Evolutionary conservation across 2,797 vertebrate genomes (phyloP), one percentile per base, ranked within the genome.

Genomic region (Nothura maculosa): DNA sequence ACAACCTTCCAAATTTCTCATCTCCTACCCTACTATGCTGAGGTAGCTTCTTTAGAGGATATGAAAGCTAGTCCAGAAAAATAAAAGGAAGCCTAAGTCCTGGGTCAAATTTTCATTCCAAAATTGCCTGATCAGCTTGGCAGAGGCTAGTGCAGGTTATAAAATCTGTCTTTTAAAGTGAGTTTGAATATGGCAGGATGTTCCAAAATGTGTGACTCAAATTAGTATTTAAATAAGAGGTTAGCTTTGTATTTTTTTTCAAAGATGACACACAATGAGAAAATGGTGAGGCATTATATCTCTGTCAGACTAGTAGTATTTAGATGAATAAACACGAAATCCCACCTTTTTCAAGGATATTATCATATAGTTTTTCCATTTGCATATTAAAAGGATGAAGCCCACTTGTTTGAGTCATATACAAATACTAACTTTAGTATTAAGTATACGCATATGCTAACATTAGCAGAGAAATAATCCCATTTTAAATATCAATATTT

Each of bases 1-100:
- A 88, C 84, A 86, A 38, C 92, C 83, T 75, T 93, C 87, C 85
- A 91, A 79, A 95, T 95, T 95, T 87, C 91, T 81, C 57, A 83
- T 84, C 76, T 93, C 58, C 82, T 94, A 47, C 86, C 92, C 92
- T n/a, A n/a, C n/a, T n/a, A 66, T 74, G 63, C 85, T 68, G 88
- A 89, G 47, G 34, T 57, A 83, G 55, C 62, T 43, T 93, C 86
- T 92, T 87, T 50, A 83, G 64, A 87, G 62, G 55, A 70, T 85
- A 90, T 86, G 84, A 92, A 83, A 91, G 55, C 10, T 77, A 89
- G 50, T 10, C 87, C 83, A 74, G 79, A 85, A 90, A 72, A 92
- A 94, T 92, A 58, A 93, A 90, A 85, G 90, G 77, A 69, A 76
- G 28, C 14, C 83, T 7, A 58, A 87, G 27, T 76, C 32, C n/a